Percentiles rank a stretch among this genome's conserved stretches.
These are phyloP conservation scores for Chromobotia macracanthus DNA, from an alignment of 2,797 vertebrate genomes.

Conservation along the genomic window DNA sequence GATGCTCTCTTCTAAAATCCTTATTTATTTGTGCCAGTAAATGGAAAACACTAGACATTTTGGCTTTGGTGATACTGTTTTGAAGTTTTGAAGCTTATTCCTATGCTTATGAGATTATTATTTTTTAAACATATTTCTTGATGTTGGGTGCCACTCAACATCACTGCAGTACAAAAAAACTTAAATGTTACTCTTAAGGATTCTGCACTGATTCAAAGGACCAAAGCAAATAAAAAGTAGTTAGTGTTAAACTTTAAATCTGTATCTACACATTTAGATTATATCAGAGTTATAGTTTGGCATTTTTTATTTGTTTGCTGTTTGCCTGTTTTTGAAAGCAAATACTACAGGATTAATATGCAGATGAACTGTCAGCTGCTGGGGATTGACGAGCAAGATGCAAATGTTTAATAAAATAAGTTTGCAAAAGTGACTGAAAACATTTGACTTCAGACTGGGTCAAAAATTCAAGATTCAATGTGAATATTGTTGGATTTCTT, in stretches of 20 bases:
- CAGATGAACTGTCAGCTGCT: slow-evolving; percentile 3
- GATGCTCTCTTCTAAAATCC: not conserved
- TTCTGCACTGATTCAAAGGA: not conserved
- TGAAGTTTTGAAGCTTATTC: not conserved
- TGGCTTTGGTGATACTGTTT: not conserved
- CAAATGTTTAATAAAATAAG: slow-evolving; percentile 24
- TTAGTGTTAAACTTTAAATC: not conserved
- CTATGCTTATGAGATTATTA: not conserved
- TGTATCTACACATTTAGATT: not conserved
- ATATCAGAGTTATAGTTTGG: not conserved
- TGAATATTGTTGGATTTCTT: not conserved
- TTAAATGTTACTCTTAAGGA: not conserved
- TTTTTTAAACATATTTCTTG: not conserved
- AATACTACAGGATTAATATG: not conserved
- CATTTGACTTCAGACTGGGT: not conserved
- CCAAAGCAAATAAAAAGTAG: not conserved
- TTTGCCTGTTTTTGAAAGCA: not conserved
- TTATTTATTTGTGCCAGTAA: not conserved
- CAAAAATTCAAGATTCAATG: not conserved
- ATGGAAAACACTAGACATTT: not conserved
- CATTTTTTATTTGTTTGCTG: not conserved
- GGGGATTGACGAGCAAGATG: slow-evolving; percentile 5
- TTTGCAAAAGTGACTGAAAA: slow-evolving; percentile 5
- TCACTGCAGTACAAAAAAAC: not conserved
- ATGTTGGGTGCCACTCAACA: not conserved